phyloP scores from a whole-genome alignment of 2,797 vertebrate genomes.

The Balearica regulorum region DNA sequence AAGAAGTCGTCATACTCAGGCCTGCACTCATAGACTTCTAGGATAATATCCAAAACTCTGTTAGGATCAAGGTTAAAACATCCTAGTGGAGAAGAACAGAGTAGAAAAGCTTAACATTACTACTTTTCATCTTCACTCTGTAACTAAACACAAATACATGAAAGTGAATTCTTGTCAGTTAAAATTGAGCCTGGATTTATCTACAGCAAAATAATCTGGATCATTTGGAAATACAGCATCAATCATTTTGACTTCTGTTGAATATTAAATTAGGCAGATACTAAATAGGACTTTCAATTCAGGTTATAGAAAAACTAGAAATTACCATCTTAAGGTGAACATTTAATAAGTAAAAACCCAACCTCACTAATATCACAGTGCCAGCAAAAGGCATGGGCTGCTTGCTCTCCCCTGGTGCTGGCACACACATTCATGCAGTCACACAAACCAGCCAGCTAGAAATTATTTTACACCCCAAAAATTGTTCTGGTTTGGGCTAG shows the following conservation, averaged over 20 bases:
- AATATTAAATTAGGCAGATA: not conserved
- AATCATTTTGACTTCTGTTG: not conserved
- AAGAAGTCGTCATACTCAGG: slow-evolving; percentile 97
- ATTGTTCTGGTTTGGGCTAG: not conserved
- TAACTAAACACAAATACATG: not conserved
- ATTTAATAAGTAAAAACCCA: not conserved
- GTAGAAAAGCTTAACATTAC: not conserved
- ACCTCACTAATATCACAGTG: not conserved
- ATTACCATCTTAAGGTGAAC: not conserved
- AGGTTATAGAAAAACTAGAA: not conserved
- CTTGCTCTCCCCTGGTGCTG: not conserved
- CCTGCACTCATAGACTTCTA: slow-evolving; percentile 96
- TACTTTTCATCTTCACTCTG: not conserved
- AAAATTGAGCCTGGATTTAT: not conserved
- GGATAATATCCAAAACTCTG: slow-evolving; percentile 95
- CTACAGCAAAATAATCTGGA: not conserved
- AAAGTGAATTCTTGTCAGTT: not conserved
- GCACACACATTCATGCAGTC: not conserved
- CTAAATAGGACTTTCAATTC: not conserved
- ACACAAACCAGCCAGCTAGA: not conserved
- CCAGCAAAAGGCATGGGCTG: not conserved
- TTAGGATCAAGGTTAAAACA: slow-evolving; percentile 99
- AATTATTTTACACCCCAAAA: not conserved
- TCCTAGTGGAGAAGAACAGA: slow-evolving; percentile 75
- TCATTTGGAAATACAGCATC: not conserved